Evolutionary conservation across 2,113 vertebrate species (phyloP).

Genomic region (Verasper variegatus): DNA sequence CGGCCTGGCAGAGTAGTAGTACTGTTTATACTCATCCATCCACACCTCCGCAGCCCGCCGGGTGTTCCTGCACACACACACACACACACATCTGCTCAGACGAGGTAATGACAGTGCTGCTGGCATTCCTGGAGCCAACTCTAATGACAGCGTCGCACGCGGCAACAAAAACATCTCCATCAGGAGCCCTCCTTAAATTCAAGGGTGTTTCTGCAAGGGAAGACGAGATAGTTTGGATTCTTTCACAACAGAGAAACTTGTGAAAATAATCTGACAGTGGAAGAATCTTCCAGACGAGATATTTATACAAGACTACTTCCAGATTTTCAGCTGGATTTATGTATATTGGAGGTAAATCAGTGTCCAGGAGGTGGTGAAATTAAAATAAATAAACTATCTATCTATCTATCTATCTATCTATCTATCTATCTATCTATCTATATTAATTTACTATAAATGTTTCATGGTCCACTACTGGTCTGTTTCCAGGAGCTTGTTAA

Average conservation of each 20-base stretch:
- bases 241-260: not conserved
- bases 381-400: too few relatives aligned
- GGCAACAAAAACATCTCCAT: not conserved
- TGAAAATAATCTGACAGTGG: not conserved
- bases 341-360: not conserved
- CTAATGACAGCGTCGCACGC: conserved; percentile 4
- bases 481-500: too few relatives aligned
- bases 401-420: too few relatives aligned
- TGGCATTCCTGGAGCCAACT: conserved; percentile 31
- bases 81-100: conserved; percentile 41
- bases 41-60: conserved; percentile 97
- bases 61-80: conserved; percentile 88
- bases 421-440: too few relatives aligned
- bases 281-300: too few relatives aligned
- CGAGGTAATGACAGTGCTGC: conserved; percentile 21
- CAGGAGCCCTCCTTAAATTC: not conserved
- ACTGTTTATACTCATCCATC: conserved; percentile 99
- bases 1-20: conserved; percentile 95
- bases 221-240: not conserved
- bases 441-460: too few relatives aligned
- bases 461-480: too few relatives aligned
- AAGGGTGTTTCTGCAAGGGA: not conserved
- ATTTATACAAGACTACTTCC: too few relatives aligned
- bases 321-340: too few relatives aligned
- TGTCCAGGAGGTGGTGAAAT: not conserved